phyloP scores from a whole-genome alignment of 2,797 vertebrate species.

The Martes flavigula region DNA sequence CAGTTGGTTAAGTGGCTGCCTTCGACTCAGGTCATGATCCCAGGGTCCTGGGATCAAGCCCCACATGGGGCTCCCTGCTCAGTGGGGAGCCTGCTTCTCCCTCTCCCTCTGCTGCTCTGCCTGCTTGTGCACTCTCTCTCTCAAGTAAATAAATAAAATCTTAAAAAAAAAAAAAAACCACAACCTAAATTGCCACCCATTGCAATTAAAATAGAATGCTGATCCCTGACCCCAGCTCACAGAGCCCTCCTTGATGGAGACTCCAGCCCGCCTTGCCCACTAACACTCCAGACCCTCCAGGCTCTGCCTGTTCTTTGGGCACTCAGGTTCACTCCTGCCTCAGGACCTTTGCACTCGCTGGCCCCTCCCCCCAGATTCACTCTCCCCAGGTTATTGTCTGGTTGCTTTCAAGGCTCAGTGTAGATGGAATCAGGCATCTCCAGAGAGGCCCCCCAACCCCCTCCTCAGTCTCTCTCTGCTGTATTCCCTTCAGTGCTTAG shows the following conservation, averaged over 20 bases:
- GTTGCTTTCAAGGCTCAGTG: neutral
- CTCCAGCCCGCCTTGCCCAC: neutral
- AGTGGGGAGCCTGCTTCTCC: too few species aligned
- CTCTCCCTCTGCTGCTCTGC: too few species aligned
- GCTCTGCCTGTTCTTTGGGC: neutral
- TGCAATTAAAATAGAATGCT: neutral
- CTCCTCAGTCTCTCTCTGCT: neutral
- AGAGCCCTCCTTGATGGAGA: neutral
- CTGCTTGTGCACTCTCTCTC: too few species aligned
- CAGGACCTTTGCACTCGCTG: neutral
- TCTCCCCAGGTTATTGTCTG: too few species aligned
- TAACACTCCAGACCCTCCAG: neutral
- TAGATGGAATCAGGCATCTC: neutral
- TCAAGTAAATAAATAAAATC: too few species aligned
- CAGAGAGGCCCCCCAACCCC: neutral
- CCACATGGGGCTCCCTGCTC: too few species aligned
- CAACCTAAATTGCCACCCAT: neutral
- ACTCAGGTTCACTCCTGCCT: neutral
- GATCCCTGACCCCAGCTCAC: neutral
- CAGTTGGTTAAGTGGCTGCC: too few species aligned
- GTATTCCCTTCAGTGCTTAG: neutral
- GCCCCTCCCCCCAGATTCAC: too few species aligned
- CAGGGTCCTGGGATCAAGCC: too few species aligned
- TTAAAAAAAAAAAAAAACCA: too few species aligned
- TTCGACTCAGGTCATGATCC: too few species aligned